Conservation (phyloP, 2,888 invertebrate species). For the Eucera pruinosa region DNA sequence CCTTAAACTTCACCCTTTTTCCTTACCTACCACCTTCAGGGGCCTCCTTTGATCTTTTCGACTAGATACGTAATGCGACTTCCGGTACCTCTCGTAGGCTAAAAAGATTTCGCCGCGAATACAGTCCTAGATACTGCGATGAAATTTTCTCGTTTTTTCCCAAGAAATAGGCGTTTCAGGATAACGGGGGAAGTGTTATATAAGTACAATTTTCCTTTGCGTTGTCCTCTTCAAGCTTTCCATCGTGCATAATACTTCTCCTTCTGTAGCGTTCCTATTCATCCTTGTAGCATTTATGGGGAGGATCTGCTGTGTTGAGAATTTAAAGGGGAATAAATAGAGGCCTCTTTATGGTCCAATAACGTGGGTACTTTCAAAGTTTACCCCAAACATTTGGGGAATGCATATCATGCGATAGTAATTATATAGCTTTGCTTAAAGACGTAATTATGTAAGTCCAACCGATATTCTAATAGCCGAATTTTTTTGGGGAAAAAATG, state of each 20-base stretch:
- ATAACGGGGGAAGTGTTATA: conserved; percentile 10
- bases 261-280: not conserved
- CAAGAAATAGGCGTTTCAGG: not conserved
- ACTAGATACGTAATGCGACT: conserved; percentile 47
- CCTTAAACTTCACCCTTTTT: conserved; percentile 45
- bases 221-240: not conserved
- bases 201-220: not conserved
- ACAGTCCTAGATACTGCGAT: not conserved
- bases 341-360: too few relatives aligned
- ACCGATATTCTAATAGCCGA: too few relatives aligned
- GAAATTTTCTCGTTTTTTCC: not conserved
- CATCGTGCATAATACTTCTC: not conserved
- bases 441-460: too few relatives aligned
- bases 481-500: too few relatives aligned
- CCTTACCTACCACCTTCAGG: not conserved
- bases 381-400: too few relatives aligned
- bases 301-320: not conserved
- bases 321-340: too few relatives aligned
- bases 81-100: conserved; percentile 19
- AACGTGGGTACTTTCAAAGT: too few relatives aligned
- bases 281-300: not conserved
- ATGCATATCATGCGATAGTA: too few relatives aligned
- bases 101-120: conserved; percentile 23
- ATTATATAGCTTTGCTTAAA: too few relatives aligned
- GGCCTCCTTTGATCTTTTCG: conserved; percentile 60